Percentiles rank a stretch among this genome's conserved stretches.
These are phyloP conservation scores for Glyphotaelius pellucidus DNA, from an alignment of 2,888 invertebrate genomes.

Conservation along the genomic window DNA sequence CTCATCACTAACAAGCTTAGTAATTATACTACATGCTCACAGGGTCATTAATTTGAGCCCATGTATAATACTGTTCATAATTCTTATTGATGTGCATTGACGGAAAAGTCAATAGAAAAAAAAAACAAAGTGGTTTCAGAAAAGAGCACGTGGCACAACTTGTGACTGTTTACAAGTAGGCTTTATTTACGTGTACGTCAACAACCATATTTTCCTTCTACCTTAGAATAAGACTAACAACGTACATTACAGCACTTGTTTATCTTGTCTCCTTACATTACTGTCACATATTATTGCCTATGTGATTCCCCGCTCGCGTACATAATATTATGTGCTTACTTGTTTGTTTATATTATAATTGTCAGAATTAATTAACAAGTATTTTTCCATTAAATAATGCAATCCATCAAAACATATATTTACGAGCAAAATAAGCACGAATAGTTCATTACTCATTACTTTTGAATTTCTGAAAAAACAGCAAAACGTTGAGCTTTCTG, in stretches of 20 bases:
- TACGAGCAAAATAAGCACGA: no score
- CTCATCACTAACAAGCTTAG: no score
- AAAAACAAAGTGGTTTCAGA: not conserved
- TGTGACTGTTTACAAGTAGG: not conserved
- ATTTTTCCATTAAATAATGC: no score
- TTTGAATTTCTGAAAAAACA: no score
- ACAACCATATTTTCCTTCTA: not conserved
- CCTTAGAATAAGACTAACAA: not conserved
- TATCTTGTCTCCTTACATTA: not conserved
- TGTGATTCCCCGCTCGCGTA: no score
- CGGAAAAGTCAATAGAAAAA: not conserved
- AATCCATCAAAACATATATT: no score
- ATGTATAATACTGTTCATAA: not conserved
- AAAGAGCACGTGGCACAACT: not conserved
- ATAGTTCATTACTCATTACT: no score
- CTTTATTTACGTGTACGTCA: not conserved
- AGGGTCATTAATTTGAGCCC: not conserved
- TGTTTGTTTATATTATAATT: not conserved
- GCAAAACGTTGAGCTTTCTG: no score
- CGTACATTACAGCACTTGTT: not conserved
- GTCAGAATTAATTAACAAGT: no score
- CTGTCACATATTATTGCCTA: not conserved
- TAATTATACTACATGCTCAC: not conserved
- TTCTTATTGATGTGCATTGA: not conserved
- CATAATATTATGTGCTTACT: not conserved